These are phyloP conservation scores for Drosophila infuscata DNA, from an alignment of 2,888 invertebrate genomes.

Conservation along the genomic window DNA sequence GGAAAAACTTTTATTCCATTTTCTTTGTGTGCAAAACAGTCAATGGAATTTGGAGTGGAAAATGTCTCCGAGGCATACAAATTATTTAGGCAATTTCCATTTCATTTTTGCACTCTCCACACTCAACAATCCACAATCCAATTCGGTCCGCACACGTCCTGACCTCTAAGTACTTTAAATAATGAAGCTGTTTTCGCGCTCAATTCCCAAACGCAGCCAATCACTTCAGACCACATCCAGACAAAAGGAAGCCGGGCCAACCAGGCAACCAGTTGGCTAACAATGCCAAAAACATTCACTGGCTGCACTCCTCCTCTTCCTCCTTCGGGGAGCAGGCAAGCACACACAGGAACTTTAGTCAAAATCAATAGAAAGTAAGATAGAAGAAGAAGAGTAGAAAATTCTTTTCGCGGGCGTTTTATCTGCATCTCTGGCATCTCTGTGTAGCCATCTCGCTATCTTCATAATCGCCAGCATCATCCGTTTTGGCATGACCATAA, in stretches of 20 bases:
- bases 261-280: constrained; percentile 46
- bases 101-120: constrained; percentile 43
- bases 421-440: constrained; percentile 53
- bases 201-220: constrained; percentile 78
- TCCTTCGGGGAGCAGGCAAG: background rate
- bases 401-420: constrained; percentile 57
- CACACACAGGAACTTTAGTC: constrained; percentile 50
- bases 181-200: constrained; percentile 79
- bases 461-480: constrained; percentile 76
- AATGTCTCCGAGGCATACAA: constrained; percentile 64
- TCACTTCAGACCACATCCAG: constrained; percentile 61
- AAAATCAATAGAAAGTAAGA: constrained; percentile 63
- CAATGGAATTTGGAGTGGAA: constrained; percentile 17
- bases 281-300: constrained; percentile 50
- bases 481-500: constrained; percentile 66
- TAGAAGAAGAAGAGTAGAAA: constrained; percentile 13
- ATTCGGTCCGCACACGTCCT: constrained; percentile 21
- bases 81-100: constrained; percentile 75
- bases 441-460: constrained; percentile 49
- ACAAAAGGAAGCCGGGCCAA: constrained; percentile 30
- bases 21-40: constrained; percentile 30
- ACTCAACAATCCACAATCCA: constrained; percentile 51
- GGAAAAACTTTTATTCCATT: background rate
- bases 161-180: constrained; percentile 74
- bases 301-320: constrained; percentile 16